Evolutionary conservation across 1,140 invertebrate genomes (phyloP).

Genomic region (Trichomalopsis sarcophagae): DNA sequence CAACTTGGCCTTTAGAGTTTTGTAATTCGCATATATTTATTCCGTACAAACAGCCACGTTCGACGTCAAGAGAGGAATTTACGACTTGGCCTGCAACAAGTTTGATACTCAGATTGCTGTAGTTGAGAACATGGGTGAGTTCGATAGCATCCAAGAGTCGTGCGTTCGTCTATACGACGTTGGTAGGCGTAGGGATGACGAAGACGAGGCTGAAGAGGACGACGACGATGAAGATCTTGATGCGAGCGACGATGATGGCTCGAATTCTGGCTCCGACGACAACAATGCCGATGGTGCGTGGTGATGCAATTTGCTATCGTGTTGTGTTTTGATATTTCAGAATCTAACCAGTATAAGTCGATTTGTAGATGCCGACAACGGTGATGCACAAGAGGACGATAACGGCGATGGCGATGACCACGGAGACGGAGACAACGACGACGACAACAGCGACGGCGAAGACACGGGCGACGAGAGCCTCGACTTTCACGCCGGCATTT

Average conservation of each 20-base stretch:
- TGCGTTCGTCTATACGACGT: slow-evolving; percentile 90
- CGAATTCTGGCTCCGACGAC: slow-evolving; percentile 75
- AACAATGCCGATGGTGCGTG: slow-evolving; percentile 75
- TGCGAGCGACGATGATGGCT: slow-evolving; percentile 73
- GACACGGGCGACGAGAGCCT: slow-evolving; percentile 63
- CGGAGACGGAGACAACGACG: slow-evolving; percentile 71
- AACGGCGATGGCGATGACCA: slow-evolving; percentile 69
- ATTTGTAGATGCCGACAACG: slow-evolving; percentile 66
- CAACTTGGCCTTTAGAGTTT: slow-evolving; percentile 21
- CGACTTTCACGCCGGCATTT: slow-evolving; percentile 55
- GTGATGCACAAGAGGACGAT: slow-evolving; percentile 64
- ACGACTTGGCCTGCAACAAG: slow-evolving; percentile 83
- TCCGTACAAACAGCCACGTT: slow-evolving; percentile 82
- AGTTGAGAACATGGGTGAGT: slow-evolving; percentile 87
- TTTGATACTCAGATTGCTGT: slow-evolving; percentile 88
- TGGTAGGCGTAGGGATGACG: slow-evolving; percentile 82
- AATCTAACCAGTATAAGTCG: not conserved
- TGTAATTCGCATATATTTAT: slow-evolving; percentile 41
- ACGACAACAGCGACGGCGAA: slow-evolving; percentile 68
- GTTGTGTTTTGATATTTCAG: not conserved
- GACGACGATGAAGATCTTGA: slow-evolving; percentile 81
- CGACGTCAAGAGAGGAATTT: slow-evolving; percentile 90
- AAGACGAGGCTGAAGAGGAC: slow-evolving; percentile 84
- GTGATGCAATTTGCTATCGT: slow-evolving; percentile 49
- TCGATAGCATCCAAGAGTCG: slow-evolving; percentile 87